Conservation (phyloP, 2,113 vertebrate species). For the Mola mola region DNA sequence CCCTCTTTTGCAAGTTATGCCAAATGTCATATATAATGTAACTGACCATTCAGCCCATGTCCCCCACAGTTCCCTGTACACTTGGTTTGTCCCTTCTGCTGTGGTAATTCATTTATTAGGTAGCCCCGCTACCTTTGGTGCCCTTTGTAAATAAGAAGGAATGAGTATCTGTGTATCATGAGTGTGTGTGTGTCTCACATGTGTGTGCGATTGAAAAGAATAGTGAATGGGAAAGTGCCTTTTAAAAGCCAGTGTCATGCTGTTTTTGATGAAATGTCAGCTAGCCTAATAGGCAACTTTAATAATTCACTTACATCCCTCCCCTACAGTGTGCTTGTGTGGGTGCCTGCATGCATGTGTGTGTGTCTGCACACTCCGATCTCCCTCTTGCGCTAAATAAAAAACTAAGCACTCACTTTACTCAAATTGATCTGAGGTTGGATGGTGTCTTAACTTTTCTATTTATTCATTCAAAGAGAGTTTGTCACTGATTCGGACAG, state of each 20-base stretch:
- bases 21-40: constrained; percentile 47
- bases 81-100: constrained; percentile 40
- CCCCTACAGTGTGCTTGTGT: constrained; percentile 50
- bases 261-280: constrained; percentile 82
- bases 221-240: constrained; percentile 22
- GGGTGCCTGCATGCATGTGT: constrained; percentile 39
- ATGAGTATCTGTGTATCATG: background rate
- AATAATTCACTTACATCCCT: constrained; percentile 75
- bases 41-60: constrained; percentile 13
- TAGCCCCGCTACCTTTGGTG: constrained; percentile 30
- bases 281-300: constrained; percentile 78
- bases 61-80: constrained; percentile 24
- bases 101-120: constrained; percentile 44
- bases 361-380: constrained; percentile 4
- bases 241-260: constrained; percentile 72
- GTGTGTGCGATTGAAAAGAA: constrained; percentile 5
- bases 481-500: background rate
- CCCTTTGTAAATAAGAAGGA: constrained; percentile 48
- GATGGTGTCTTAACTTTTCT: constrained; percentile 8
- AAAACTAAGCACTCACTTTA: constrained; percentile 7
- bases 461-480: constrained; percentile 12
- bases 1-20: constrained; percentile 25
- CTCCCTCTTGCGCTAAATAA: constrained; percentile 2
- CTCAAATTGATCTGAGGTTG: background rate
- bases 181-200: constrained; percentile 17